Conservation (phyloP, 2,888 invertebrate species). For the Zaprionus bogoriensis region DNA sequence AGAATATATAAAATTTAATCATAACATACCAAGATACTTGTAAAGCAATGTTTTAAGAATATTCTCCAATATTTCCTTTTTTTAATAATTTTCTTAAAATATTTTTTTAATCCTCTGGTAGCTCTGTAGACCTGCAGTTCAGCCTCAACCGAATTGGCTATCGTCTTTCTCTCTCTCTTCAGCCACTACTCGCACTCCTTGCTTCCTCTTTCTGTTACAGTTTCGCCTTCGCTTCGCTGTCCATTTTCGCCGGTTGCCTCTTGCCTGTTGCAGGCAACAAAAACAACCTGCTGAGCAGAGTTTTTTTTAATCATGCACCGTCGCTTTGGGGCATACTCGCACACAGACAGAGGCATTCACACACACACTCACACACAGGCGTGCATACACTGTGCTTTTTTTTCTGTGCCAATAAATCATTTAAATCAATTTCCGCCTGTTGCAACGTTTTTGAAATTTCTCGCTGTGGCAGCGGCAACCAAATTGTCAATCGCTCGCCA, state of each 20-base stretch:
- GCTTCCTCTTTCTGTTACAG: conserved; percentile 24
- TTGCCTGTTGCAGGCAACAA: conserved; percentile 17
- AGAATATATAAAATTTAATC: too few species aligned
- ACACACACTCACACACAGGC: conserved; percentile 6
- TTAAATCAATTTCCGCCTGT: conserved; percentile 81
- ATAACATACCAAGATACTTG: too few species aligned
- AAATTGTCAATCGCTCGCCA: conserved; percentile 72
- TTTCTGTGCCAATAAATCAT: conserved; percentile 75
- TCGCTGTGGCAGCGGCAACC: conserved; percentile 27
- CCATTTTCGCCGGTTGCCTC: conserved; percentile 21
- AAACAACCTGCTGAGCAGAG: conserved; percentile 35
- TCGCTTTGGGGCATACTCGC: conserved; percentile 32
- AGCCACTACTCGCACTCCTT: not conserved
- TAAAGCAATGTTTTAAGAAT: too few species aligned
- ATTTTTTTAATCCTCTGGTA: too few species aligned
- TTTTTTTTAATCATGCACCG: conserved; percentile 20
- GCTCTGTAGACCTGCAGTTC: too few species aligned
- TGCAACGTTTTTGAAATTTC: conserved; percentile 42
- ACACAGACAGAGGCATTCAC: conserved; percentile 10
- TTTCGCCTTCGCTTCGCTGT: conserved; percentile 40
- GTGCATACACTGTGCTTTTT: conserved; percentile 1
- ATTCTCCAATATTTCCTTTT: too few species aligned
- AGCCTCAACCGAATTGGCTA: too few species aligned
- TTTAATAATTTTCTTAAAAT: too few species aligned
- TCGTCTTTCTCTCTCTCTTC: not conserved